These are phyloP conservation scores for Synanceia verrucosa DNA, from an alignment of 2,797 vertebrate genomes.

Conservation along the genomic window DNA sequence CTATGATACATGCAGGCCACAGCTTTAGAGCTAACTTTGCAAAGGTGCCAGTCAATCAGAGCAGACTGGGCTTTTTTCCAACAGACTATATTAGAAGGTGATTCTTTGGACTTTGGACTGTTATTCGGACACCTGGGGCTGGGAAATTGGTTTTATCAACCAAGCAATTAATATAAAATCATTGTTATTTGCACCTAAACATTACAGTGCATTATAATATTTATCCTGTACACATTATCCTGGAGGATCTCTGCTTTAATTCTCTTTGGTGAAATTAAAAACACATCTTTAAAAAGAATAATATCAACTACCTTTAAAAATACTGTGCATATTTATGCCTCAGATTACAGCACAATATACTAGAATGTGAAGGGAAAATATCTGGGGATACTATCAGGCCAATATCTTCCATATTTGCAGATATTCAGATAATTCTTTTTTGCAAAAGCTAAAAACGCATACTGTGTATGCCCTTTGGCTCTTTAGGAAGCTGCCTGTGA, in stretches of 20 bases:
- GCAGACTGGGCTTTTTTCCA: background rate
- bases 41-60: background rate
- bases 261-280: background rate
- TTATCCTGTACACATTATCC: too few species aligned
- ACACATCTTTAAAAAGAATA: background rate
- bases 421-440: background rate
- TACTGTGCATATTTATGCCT: background rate
- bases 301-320: background rate
- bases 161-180: background rate
- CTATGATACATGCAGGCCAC: too few species aligned
- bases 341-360: background rate
- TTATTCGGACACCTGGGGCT: background rate
- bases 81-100: too few species aligned
- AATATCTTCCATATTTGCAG: background rate
- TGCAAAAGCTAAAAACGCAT: slow-evolving; percentile 21
- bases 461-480: slow-evolving; percentile 4
- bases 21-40: too few species aligned
- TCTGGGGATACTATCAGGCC: background rate
- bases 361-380: background rate
- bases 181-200: background rate
- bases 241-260: background rate
- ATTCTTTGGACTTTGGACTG: background rate
- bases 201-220: background rate
- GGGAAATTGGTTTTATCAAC: background rate
- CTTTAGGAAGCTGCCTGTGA: slow-evolving; percentile 23